Conservation (phyloP, 2,797 vertebrate species). For the Nasua narica region DNA sequence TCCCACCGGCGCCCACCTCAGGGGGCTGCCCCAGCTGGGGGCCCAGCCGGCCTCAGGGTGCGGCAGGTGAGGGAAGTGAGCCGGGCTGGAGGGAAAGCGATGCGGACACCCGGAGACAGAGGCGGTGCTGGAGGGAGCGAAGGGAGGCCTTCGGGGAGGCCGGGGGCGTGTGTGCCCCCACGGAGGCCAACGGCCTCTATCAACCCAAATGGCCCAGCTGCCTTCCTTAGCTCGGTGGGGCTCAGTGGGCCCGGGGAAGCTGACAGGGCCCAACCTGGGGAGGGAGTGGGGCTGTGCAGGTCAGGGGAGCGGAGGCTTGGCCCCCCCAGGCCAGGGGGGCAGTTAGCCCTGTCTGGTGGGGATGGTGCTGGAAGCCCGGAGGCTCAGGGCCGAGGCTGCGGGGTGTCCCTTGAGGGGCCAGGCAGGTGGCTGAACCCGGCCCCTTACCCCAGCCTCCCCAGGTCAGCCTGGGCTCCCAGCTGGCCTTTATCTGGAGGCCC, state of each 20-base stretch:
- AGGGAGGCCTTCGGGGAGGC: background rate
- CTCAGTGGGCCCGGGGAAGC: background rate
- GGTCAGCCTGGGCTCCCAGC: background rate
- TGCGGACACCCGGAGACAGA: background rate
- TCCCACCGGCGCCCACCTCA: background rate
- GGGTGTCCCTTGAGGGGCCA: background rate
- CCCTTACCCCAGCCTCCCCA: background rate
- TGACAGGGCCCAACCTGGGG: background rate
- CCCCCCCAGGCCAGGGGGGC: background rate
- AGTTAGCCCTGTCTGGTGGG: background rate
- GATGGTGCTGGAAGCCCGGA: background rate
- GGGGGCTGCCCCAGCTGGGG: background rate
- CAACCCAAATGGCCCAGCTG: background rate
- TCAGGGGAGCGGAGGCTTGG: background rate
- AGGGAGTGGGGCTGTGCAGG: background rate
- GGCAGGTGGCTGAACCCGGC: background rate
- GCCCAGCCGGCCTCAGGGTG: background rate
- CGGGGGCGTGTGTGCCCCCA: accelerated
- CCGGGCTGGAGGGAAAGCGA: background rate
- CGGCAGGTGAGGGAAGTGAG: background rate
- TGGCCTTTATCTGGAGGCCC: slow-evolving; percentile 53
- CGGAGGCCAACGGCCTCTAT: background rate
- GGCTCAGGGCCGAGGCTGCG: background rate
- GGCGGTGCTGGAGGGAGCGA: background rate
- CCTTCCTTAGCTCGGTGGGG: background rate